Evolutionary conservation across 2,797 vertebrate species (phyloP).

Genomic region (Acrocephalus scirpaceus): DNA sequence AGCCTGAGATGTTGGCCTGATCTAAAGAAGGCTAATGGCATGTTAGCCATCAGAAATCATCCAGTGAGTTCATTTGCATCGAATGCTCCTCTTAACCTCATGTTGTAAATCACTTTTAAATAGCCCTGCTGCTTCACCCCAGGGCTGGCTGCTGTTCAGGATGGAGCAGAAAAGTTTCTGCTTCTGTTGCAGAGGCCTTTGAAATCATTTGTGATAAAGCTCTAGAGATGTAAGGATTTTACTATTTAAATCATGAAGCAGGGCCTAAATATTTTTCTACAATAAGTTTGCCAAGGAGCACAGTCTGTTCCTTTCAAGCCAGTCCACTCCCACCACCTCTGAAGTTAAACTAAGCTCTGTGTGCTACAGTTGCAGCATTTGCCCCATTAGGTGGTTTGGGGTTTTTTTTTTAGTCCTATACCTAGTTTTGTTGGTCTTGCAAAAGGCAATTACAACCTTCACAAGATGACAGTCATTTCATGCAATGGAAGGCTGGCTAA

Average conservation of each 20-base stretch:
- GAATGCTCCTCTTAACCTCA: conserved; percentile 45
- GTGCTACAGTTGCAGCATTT: neutral
- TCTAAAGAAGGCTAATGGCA: conserved; percentile 35
- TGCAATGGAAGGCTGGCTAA: conserved; percentile 14
- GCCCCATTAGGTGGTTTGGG: neutral
- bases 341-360: neutral
- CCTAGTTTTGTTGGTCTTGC: conserved; percentile 29
- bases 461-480: neutral
- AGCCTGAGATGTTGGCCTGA: neutral
- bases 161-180: neutral
- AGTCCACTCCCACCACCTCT: neutral
- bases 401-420: neutral
- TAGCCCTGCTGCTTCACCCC: neutral
- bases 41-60: conserved; percentile 45
- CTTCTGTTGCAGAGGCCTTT: neutral
- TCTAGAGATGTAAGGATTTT: neutral
- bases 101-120: conserved; percentile 63
- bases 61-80: conserved; percentile 53
- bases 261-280: neutral
- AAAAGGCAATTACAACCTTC: conserved; percentile 12
- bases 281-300: neutral
- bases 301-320: neutral
- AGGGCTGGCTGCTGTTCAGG: conserved; percentile 30
- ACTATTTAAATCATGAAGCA: neutral
- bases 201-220: conserved; percentile 29